These are phyloP conservation scores for Congeria kusceri DNA, from an alignment of 2,888 invertebrate genomes.

Conservation along the genomic window DNA sequence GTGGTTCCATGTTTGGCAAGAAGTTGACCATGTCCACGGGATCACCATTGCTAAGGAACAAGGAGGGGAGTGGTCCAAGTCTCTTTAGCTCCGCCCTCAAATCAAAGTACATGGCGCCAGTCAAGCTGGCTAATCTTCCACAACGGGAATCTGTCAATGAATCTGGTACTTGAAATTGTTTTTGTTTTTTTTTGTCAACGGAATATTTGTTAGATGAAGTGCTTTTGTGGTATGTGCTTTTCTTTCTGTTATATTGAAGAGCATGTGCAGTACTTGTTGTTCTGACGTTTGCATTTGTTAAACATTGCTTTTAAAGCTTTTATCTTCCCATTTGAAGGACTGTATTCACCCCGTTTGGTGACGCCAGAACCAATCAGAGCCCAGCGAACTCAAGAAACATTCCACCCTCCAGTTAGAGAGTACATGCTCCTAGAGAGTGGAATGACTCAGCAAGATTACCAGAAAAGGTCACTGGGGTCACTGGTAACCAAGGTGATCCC, in stretches of 20 bases:
- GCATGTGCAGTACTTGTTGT: too few relatives aligned
- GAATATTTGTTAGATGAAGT: too few relatives aligned
- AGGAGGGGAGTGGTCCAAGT: slow-evolving; percentile 59
- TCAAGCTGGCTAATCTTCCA: slow-evolving; percentile 67
- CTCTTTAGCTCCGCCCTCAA: slow-evolving; percentile 70
- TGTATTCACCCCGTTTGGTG: slow-evolving; percentile 69
- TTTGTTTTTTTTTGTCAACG: too few relatives aligned
- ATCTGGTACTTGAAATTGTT: slow-evolving; percentile 26
- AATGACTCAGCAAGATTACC: slow-evolving; percentile 71
- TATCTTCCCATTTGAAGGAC: slow-evolving; percentile 37
- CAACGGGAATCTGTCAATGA: slow-evolving; percentile 52
- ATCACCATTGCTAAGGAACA: slow-evolving; percentile 41
- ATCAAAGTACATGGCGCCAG: slow-evolving; percentile 70
- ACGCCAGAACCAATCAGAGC: slow-evolving; percentile 72
- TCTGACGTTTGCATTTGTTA: too few relatives aligned
- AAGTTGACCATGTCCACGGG: slow-evolving; percentile 23
- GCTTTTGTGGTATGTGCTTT: too few relatives aligned
- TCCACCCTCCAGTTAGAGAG: slow-evolving; percentile 74
- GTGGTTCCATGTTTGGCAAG: slow-evolving; percentile 54
- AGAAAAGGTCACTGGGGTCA: slow-evolving; percentile 75
- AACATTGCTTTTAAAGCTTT: too few relatives aligned
- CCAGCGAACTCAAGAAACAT: slow-evolving; percentile 59
- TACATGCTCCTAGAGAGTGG: slow-evolving; percentile 79
- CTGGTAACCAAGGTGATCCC: slow-evolving; percentile 73
- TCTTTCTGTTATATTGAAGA: too few relatives aligned